phyloP scores from a whole-genome alignment of 2,113 vertebrate species.

The Tachycineta bicolor region DNA sequence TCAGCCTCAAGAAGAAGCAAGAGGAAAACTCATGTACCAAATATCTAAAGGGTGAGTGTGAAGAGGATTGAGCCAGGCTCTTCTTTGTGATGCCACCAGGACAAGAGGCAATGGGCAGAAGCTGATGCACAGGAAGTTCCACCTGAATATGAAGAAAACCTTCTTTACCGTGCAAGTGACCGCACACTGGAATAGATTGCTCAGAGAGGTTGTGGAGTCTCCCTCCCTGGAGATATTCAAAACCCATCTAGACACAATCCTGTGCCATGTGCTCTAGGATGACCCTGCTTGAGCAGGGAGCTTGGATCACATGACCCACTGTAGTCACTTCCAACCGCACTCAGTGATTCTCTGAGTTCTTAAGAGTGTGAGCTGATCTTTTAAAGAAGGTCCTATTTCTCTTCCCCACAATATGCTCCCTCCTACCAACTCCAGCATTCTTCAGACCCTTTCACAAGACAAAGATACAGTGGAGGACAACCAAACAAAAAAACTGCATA shows the following conservation, averaged over 20 bases:
- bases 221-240: not conserved
- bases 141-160: not conserved
- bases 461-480: not conserved
- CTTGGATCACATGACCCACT: not conserved
- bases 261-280: not conserved
- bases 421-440: not conserved
- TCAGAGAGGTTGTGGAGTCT: not conserved
- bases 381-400: not conserved
- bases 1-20: not conserved
- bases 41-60: not conserved
- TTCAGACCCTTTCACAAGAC: not conserved
- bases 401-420: not conserved
- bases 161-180: not conserved
- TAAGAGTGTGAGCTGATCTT: not conserved
- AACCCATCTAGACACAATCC: not conserved
- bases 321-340: not conserved
- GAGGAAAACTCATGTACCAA: not conserved
- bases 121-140: not conserved
- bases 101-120: not conserved
- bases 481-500: not conserved
- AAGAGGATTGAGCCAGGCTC: not conserved
- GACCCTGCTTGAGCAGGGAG: not conserved
- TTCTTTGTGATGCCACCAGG: accelerated
- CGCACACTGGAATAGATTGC: not conserved
- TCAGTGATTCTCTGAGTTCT: not conserved